phyloP scores from a whole-genome alignment of 2,113 vertebrate species.

The Pelusios castaneus region DNA sequence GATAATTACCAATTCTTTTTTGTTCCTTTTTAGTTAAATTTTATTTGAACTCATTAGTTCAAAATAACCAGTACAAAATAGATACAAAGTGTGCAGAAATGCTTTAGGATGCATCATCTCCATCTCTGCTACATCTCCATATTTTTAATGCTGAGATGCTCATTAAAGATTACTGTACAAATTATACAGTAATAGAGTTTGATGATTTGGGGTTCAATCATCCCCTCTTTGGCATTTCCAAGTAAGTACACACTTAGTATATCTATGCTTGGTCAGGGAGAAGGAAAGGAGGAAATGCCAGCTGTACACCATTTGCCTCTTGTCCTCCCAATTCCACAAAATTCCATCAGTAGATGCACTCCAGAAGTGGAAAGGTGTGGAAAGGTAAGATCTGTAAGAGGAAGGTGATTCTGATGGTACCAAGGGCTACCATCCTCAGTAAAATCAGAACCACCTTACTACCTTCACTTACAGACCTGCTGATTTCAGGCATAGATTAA shows the following conservation, averaged over 20 bases:
- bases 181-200: neutral
- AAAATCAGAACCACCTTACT: neutral
- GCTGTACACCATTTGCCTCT: neutral
- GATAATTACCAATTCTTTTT: neutral
- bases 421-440: no score
- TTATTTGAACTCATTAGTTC: neutral
- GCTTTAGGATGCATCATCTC: neutral
- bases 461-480: neutral
- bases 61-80: neutral
- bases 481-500: neutral
- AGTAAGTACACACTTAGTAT: neutral
- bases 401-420: no score
- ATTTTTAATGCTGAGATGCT: neutral
- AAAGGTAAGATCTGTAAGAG: no score
- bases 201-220: neutral
- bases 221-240: neutral
- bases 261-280: neutral
- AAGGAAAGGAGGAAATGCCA: neutral
- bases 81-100: neutral
- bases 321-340: neutral
- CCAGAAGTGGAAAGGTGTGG: neutral
- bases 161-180: neutral
- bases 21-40: neutral
- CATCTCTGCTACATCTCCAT: neutral
- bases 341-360: neutral